phyloP scores from a whole-genome alignment of 2,888 invertebrate species.

The Hesperia comma region DNA sequence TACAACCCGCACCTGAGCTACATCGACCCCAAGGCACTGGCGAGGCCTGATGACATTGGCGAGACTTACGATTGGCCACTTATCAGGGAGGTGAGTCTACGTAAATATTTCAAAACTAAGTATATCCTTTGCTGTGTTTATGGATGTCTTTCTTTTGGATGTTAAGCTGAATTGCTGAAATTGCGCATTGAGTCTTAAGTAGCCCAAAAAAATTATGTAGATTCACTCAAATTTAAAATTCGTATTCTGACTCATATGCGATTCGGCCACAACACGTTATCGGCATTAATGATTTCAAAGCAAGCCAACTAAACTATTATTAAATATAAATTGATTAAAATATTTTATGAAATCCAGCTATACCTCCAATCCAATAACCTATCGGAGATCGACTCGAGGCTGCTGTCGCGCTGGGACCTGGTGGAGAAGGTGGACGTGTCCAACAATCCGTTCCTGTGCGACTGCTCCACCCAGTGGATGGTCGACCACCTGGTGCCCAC shows the following conservation, averaged over 20 bases:
- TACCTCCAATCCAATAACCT: constrained; percentile 89
- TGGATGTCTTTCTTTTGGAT: too few species aligned
- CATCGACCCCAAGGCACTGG: constrained; percentile 86
- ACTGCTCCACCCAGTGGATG: constrained; percentile 91
- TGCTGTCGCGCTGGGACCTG: constrained; percentile 88
- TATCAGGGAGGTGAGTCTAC: constrained; percentile 82
- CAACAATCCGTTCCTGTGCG: constrained; percentile 91
- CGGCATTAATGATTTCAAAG: too few species aligned
- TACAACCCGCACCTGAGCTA: constrained; percentile 85
- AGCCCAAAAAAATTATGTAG: too few species aligned
- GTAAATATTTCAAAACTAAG: too few species aligned
- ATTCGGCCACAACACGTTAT: too few species aligned
- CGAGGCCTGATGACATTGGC: constrained; percentile 74
- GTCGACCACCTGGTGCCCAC: constrained; percentile 85
- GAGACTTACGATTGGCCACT: constrained; percentile 86
- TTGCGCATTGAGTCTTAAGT: too few species aligned
- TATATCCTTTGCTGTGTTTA: too few species aligned
- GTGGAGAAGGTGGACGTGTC: constrained; percentile 87
- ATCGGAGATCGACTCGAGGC: constrained; percentile 85
- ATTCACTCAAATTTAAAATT: too few species aligned
- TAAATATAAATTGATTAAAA: too few species aligned
- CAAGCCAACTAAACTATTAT: too few species aligned
- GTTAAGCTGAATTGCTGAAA: too few species aligned
- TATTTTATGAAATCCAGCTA: constrained; percentile 75
- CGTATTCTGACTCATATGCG: too few species aligned